Evolutionary conservation across 2,888 invertebrate species (phyloP).

Genomic region (Lottia gigantea): DNA sequence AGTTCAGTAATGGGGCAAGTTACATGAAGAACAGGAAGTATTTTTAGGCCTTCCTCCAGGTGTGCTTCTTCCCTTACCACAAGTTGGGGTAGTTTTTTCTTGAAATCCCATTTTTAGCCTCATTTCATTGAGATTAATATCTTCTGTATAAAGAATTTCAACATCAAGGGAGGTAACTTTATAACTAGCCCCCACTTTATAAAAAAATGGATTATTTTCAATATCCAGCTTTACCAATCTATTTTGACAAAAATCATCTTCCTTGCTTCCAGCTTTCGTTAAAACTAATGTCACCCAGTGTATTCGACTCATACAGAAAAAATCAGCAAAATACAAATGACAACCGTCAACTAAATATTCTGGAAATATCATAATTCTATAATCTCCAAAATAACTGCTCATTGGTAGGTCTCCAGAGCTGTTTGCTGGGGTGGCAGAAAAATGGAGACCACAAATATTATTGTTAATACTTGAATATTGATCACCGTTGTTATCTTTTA

Average conservation of each 20-base stretch:
- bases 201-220: slow-evolving; percentile 7
- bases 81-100: neutral
- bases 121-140: neutral
- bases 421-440: neutral
- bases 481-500: slow-evolving; percentile 11
- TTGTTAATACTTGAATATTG: neutral
- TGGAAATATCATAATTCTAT: neutral
- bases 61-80: neutral
- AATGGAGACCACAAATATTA: neutral
- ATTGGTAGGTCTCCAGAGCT: neutral
- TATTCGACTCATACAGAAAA: slow-evolving; percentile 12
- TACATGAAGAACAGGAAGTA: neutral
- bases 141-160: slow-evolving; percentile 13
- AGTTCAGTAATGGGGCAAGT: neutral
- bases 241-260: slow-evolving; percentile 8
- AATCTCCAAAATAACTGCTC: slow-evolving; percentile 3
- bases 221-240: slow-evolving; percentile 1
- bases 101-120: neutral
- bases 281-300: slow-evolving; percentile 9
- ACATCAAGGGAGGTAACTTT: neutral
- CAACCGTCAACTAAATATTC: neutral
- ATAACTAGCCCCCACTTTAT: neutral
- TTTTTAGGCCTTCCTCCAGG: neutral
- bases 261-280: slow-evolving; percentile 3
- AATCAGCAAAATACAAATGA: slow-evolving; percentile 13